Conservation (phyloP, 2,113 vertebrate genomes). For the Ophiodon elongatus region DNA sequence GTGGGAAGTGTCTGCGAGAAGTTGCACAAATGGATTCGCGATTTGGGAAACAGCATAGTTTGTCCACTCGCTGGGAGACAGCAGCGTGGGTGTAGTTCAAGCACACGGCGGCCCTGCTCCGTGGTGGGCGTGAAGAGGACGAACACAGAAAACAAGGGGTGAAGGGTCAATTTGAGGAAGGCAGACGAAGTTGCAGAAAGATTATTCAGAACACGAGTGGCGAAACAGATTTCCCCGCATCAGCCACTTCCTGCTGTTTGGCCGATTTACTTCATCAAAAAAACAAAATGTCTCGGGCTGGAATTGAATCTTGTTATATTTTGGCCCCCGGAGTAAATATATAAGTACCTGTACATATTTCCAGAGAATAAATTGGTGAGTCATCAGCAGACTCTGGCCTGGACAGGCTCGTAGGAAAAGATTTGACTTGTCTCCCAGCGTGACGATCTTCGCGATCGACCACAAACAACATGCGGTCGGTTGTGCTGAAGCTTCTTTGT, state of each 20-base stretch:
- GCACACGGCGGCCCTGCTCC: slow-evolving; percentile 38
- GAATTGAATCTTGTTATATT: not conserved
- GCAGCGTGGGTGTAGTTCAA: slow-evolving; percentile 64
- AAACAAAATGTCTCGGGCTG: not conserved
- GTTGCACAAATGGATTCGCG: slow-evolving; percentile 65
- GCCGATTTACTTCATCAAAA: too few species aligned
- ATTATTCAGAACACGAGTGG: slow-evolving; percentile 29
- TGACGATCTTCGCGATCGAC: too few species aligned
- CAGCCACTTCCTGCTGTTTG: too few species aligned
- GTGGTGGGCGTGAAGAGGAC: slow-evolving; percentile 61
- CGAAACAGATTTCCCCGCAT: slow-evolving; percentile 2
- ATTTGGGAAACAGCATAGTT: slow-evolving; percentile 69
- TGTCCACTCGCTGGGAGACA: slow-evolving; percentile 65
- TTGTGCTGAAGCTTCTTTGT: too few species aligned
- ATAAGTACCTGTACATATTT: too few species aligned
- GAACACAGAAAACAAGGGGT: slow-evolving; percentile 53
- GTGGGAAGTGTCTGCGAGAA: slow-evolving; percentile 66
- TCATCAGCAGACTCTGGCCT: too few species aligned
- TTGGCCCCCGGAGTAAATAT: not conserved
- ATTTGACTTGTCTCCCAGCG: too few species aligned
- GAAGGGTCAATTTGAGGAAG: slow-evolving; percentile 54
- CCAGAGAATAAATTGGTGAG: too few species aligned
- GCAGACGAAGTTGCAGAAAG: slow-evolving; percentile 41
- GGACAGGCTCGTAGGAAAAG: too few species aligned
- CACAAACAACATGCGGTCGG: too few species aligned